Percentiles rank a stretch among this genome's conserved stretches.
These are phyloP conservation scores for Leuctra nigra DNA, from an alignment of 2,888 invertebrate species.

Conservation along the genomic window DNA sequence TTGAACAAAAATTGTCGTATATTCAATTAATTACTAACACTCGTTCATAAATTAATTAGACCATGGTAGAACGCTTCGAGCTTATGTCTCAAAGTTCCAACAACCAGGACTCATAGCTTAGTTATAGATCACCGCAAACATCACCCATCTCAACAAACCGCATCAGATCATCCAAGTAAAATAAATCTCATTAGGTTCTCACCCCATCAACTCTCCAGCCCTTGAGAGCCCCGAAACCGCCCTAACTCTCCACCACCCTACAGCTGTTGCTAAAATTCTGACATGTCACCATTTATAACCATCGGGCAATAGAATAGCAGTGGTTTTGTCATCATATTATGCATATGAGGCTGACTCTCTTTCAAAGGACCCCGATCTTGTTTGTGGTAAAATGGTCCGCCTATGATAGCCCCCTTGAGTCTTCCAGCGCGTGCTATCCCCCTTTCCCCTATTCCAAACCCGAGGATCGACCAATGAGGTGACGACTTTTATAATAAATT, in stretches of 20 bases:
- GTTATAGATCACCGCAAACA: no score
- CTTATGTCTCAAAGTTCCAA: no score
- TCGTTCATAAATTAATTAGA: no score
- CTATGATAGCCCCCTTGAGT: background rate
- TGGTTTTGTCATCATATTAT: conserved; percentile 15
- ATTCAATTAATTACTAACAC: no score
- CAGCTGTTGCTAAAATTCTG: conserved; percentile 14
- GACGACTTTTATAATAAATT: conserved; percentile 8
- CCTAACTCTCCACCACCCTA: background rate
- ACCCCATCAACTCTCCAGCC: no score
- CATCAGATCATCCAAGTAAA: no score
- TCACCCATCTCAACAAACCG: no score
- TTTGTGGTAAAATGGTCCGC: conserved; percentile 2
- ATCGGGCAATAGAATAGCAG: background rate
- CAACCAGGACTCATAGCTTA: no score
- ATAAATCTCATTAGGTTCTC: no score
- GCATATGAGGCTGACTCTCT: conserved; percentile 2
- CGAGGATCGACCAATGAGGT: background rate
- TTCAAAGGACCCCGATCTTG: background rate
- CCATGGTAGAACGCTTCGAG: no score
- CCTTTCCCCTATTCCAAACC: background rate
- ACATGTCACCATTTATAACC: conserved; percentile 13
- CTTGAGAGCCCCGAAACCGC: conserved; percentile 10
- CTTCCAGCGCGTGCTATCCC: conserved; percentile 6
- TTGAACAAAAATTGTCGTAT: no score